Evolutionary conservation across 2,888 invertebrate genomes (phyloP).

Genomic region (Dryobota labecula): DNA sequence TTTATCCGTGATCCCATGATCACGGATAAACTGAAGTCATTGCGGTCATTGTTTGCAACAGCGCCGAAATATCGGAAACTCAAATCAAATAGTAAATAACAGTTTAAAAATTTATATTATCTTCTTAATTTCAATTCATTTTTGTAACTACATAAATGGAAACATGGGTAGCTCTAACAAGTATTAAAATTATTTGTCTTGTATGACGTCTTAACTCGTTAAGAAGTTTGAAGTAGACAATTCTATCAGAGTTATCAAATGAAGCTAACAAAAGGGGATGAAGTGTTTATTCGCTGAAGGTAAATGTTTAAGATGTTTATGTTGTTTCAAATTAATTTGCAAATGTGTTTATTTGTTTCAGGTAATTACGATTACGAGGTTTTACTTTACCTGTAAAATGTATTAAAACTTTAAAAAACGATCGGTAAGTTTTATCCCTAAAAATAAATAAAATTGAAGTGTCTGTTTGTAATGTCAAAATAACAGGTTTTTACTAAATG

Average conservation of each 20-base stretch:
- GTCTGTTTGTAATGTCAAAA: too few relatives aligned
- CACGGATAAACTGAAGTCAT: too few relatives aligned
- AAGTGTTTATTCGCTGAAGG: slow-evolving; percentile 21
- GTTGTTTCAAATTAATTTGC: slow-evolving; percentile 33
- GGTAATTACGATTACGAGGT: slow-evolving; percentile 23
- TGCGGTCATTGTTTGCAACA: too few relatives aligned
- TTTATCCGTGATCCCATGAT: too few relatives aligned
- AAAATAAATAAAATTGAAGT: too few relatives aligned
- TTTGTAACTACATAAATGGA: background rate
- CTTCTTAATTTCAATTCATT: too few relatives aligned
- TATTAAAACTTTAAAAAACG: background rate
- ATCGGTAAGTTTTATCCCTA: too few relatives aligned
- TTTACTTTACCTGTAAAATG: background rate
- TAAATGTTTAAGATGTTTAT: slow-evolving; percentile 27
- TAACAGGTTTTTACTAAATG: too few relatives aligned
- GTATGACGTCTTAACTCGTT: slow-evolving; percentile 33
- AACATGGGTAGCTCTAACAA: slow-evolving; percentile 17
- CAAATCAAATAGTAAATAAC: too few relatives aligned
- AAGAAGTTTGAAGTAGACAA: slow-evolving; percentile 35
- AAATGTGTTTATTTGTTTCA: slow-evolving; percentile 47
- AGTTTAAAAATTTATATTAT: too few relatives aligned
- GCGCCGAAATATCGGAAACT: too few relatives aligned
- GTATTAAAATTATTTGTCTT: slow-evolving; percentile 35
- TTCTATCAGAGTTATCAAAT: slow-evolving; percentile 36
- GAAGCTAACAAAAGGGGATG: slow-evolving; percentile 13